Percentiles rank a stretch among this genome's conserved stretches.
These are phyloP conservation scores for Prionailurus bengalensis DNA, from an alignment of 2,113 vertebrate genomes.

Conservation along the genomic window DNA sequence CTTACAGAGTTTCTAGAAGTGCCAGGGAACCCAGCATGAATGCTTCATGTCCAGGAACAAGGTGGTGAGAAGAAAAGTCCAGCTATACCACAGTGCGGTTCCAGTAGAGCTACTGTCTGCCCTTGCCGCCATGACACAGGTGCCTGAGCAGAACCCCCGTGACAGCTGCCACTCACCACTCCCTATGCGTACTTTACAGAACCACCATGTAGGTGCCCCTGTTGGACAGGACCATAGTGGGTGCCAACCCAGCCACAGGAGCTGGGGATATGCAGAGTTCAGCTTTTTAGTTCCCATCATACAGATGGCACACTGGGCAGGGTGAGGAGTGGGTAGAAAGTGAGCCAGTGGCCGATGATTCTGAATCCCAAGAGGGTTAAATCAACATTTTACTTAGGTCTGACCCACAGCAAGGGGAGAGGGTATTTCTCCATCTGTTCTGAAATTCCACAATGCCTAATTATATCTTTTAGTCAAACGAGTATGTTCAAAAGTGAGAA, in stretches of 20 bases:
- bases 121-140: neutral
- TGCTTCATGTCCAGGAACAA: neutral
- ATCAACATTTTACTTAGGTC: neutral
- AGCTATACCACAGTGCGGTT: neutral
- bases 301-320: neutral
- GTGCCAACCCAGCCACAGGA: neutral
- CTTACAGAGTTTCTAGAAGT: neutral
- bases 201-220: accelerated
- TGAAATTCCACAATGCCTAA: neutral
- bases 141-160: neutral
- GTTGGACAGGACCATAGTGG: neutral
- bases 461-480: neutral
- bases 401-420: neutral
- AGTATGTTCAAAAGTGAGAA: constrained; percentile 39
- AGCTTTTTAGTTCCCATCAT: neutral
- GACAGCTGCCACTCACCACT: neutral
- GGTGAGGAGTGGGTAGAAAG: neutral
- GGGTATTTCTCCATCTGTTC: neutral
- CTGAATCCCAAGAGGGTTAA: neutral
- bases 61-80: neutral
- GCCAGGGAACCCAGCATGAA: neutral
- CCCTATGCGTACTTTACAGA: accelerated
- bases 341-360: neutral
- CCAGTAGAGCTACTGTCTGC: neutral
- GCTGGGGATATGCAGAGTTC: neutral